Evolutionary conservation across 1,140 invertebrate genomes (phyloP).

Genomic region (Papilio machaon): DNA sequence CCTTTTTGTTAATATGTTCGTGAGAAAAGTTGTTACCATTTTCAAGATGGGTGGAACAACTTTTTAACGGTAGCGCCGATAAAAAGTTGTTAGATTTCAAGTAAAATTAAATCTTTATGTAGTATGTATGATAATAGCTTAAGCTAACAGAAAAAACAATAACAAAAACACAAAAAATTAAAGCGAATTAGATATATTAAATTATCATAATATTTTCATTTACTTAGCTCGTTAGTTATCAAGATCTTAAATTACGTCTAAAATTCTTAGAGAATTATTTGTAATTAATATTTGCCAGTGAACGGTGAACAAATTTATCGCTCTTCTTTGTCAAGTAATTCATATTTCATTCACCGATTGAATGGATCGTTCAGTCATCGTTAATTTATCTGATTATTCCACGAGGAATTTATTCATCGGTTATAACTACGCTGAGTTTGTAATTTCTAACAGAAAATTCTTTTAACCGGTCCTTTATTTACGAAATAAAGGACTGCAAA

Average conservation of each 20-base stretch:
- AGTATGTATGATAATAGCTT: too few species aligned
- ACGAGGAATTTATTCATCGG: neutral
- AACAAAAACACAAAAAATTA: too few species aligned
- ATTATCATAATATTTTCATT: neutral
- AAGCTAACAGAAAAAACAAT: too few species aligned
- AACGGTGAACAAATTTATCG: constrained; percentile 21
- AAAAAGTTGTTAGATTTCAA: too few species aligned
- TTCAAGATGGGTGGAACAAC: too few species aligned
- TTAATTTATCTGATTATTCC: constrained; percentile 12
- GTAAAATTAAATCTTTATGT: too few species aligned
- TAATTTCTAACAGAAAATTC: neutral
- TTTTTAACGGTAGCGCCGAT: too few species aligned
- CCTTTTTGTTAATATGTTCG: too few species aligned
- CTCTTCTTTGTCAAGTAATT: constrained; percentile 20
- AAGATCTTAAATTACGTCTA: constrained; percentile 9
- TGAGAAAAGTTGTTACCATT: too few species aligned
- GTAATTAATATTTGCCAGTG: constrained; percentile 23
- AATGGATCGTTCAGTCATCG: constrained; percentile 25
- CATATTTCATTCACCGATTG: constrained; percentile 27
- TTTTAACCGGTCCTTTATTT: neutral
- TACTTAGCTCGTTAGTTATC: neutral
- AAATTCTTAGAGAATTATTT: constrained; percentile 1
- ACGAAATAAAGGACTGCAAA: too few species aligned
- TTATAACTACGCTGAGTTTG: neutral
- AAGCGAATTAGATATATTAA: too few species aligned